phyloP scores from a whole-genome alignment of 2,113 vertebrate genomes.

The Oncorhynchus tshawytscha region DNA sequence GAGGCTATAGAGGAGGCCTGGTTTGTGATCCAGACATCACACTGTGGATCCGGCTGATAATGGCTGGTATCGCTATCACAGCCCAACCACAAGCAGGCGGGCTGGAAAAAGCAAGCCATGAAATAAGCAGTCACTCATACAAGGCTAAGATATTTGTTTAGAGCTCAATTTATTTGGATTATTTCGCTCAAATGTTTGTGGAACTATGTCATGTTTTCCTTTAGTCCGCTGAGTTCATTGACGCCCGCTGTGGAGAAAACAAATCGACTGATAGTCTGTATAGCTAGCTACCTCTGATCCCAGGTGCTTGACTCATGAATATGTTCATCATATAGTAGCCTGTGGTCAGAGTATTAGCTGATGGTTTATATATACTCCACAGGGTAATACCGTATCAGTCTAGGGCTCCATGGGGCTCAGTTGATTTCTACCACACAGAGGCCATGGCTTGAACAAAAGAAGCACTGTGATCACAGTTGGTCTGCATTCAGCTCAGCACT shows the following conservation, averaged over 20 bases:
- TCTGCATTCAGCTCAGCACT: conserved; percentile 62
- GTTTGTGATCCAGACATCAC: conserved; percentile 78
- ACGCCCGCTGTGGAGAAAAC: conserved; percentile 7
- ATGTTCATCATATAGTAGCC: conserved; percentile 59
- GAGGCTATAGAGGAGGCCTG: conserved; percentile 72
- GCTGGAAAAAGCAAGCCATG: conserved; percentile 54
- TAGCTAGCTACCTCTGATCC: conserved; percentile 50
- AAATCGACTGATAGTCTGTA: conserved; percentile 14
- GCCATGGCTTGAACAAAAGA: conserved; percentile 68
- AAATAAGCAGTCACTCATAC: conserved; percentile 60
- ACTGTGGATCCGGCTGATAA: conserved; percentile 77
- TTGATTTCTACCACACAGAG: conserved; percentile 68
- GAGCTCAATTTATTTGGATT: conserved; percentile 24
- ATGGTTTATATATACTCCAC: conserved; percentile 62
- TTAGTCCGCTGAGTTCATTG: conserved; percentile 37
- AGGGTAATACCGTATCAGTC: conserved; percentile 67
- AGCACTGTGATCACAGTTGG: conserved; percentile 59
- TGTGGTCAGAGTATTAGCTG: conserved; percentile 61
- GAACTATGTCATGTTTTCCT: background rate
- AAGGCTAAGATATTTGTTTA: conserved; percentile 43
- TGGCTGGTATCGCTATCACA: conserved; percentile 74
- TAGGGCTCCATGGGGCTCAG: conserved; percentile 60
- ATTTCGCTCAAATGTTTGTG: background rate
- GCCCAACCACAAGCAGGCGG: conserved; percentile 53
- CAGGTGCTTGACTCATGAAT: conserved; percentile 64